Base-by-base conservation (phyloP, 2,888 invertebrate genomes). In the Bugula neritina region DNA sequence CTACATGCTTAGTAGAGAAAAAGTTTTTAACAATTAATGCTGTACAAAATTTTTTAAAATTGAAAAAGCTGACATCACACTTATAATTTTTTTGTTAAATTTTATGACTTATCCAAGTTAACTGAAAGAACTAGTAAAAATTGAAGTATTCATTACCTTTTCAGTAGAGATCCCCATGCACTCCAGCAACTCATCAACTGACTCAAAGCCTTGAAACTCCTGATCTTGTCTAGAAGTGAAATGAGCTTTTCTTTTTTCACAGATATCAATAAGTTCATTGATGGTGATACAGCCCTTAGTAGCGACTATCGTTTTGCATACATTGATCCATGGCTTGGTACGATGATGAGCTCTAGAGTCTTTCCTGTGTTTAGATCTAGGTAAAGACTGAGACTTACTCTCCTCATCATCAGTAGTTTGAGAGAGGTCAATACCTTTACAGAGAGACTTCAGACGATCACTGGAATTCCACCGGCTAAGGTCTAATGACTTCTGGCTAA, bases 181-280 rank as follows among this genome's bases (percentile, higher is more conserved):
- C 13, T 63, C 63, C 10, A 63, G 31, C 31, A 63, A 31, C 31
- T 63, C 63, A 63, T 63, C 63, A 29, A 63, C n/a, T 5, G 63
- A 25, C 27, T 27, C 63, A 63, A 63, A 63, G 25, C 63, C 63
- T 31, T 63, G 63, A n/a, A 63, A 63, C 31, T 63, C 63, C 10
- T 27, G 63, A n/a, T 63, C 63, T 63, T 63, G 63, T 63, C 63
- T 63, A 21, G 31, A 13, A 17, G 29, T 63, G 31, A 63, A 63
- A 27, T 63, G 63, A 3, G 63, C 63, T 31, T 63, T 63, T 27
- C 27, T 63, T 63, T 63, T 63, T 31, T 63, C 63, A 63, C 63
- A 63, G 5, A 63, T 27, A 63, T 63, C 63, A 27, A 63, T 31
- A 27, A 63, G 63, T 34, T 63, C 63, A 13, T 27, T 63, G 63